Conservation (phyloP, 2,888 invertebrate species). For the Tiliacea citrago region DNA sequence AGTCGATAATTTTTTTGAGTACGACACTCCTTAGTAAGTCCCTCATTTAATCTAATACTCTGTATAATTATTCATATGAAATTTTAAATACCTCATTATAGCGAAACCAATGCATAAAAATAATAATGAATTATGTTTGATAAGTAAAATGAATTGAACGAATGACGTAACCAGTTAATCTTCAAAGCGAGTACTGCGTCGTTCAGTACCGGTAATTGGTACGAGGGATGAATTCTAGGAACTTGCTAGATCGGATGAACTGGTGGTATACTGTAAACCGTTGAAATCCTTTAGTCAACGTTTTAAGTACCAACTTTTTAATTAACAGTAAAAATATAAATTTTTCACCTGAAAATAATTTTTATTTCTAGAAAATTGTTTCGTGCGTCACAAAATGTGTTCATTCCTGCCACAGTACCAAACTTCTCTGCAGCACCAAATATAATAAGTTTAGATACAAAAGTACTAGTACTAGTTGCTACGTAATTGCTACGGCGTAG, state of each 20-base stretch:
- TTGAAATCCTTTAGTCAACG: background rate
- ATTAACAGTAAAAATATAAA: too few relatives aligned
- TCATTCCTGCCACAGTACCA: background rate
- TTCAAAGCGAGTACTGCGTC: background rate
- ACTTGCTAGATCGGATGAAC: background rate
- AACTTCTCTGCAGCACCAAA: background rate
- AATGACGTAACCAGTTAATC: background rate
- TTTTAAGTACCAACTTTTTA: background rate
- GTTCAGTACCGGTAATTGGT: conserved; percentile 3
- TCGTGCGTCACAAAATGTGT: background rate
- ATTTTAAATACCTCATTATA: background rate
- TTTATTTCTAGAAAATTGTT: too few relatives aligned
- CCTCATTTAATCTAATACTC: background rate
- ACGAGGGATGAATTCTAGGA: background rate
- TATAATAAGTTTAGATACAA: background rate
- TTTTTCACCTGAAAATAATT: background rate
- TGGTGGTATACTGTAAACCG: background rate
- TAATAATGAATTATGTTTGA: background rate
- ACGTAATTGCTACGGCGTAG: conserved; percentile 48
- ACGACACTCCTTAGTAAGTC: background rate
- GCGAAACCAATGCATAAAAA: background rate
- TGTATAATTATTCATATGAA: background rate
- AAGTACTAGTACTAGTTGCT: conserved; percentile 19
- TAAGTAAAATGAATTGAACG: background rate
- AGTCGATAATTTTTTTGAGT: background rate